A percentile compares a stretch with the other conserved stretches of the same genome.
Evolutionary conservation across 2,113 vertebrate species (phyloP).

Genomic region (Nothocercus julius): DNA sequence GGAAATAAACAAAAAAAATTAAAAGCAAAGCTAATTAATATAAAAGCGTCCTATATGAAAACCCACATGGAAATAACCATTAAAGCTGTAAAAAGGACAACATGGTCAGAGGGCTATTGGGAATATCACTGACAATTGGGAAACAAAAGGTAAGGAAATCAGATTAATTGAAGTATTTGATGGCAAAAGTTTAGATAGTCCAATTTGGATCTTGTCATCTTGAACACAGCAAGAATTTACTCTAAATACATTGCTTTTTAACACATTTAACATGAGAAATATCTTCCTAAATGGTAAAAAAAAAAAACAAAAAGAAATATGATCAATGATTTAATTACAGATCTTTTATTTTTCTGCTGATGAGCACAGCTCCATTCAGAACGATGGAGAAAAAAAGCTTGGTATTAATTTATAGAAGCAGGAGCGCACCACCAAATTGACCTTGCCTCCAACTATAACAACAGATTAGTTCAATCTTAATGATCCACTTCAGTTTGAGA

Average conservation of each 20-base stretch:
- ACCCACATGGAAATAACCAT: conserved; percentile 38
- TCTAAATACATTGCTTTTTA: neutral
- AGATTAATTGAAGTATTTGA: conserved; percentile 28
- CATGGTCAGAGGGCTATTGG: conserved; percentile 11
- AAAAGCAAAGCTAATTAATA: conserved; percentile 82
- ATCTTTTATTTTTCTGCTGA: neutral
- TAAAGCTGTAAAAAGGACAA: conserved; percentile 43
- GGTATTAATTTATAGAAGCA: neutral
- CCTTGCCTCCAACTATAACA: neutral
- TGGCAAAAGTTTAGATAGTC: neutral
- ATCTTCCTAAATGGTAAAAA: neutral
- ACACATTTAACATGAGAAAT: neutral
- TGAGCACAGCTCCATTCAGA: neutral
- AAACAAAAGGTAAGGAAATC: neutral
- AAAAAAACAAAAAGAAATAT: neutral
- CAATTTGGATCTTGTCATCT: neutral
- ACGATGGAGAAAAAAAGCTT: neutral
- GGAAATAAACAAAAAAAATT: conserved; percentile 52
- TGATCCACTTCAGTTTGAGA: neutral
- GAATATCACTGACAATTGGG: neutral
- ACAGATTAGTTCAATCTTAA: neutral
- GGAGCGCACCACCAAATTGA: neutral
- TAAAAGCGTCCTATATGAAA: conserved; percentile 71
- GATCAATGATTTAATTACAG: neutral
- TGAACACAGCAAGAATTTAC: neutral